Evolutionary conservation across 2,888 invertebrate species (phyloP).

Genomic region (Acanthosoma haemorrhoidale): DNA sequence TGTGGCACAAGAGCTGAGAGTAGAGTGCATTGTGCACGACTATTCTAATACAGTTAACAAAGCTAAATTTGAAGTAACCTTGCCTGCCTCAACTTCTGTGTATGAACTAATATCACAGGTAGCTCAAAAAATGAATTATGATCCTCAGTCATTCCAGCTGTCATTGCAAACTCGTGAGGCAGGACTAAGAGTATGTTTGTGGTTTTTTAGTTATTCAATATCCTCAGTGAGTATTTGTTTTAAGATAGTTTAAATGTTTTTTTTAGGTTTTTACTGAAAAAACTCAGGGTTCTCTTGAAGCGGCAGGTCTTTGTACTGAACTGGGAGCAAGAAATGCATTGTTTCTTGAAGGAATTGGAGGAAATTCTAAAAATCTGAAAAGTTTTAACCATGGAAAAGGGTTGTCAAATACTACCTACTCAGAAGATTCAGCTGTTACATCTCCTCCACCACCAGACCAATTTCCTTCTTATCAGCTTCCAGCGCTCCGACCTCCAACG

Average conservation of each 20-base stretch:
- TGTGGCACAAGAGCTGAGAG: conserved; percentile 44
- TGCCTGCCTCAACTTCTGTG: conserved; percentile 49
- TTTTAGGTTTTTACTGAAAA: conserved; percentile 26
- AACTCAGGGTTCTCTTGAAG: conserved; percentile 47
- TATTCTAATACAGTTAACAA: conserved; percentile 41
- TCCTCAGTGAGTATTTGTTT: neutral
- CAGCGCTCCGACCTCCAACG: neutral
- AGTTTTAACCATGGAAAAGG: neutral
- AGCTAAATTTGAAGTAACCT: conserved; percentile 43
- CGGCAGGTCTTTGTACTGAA: conserved; percentile 50
- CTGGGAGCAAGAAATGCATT: conserved; percentile 31
- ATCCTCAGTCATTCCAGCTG: conserved; percentile 49
- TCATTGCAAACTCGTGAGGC: conserved; percentile 38
- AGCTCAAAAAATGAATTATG: conserved; percentile 49
- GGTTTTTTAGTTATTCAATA: neutral
- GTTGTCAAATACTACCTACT: neutral
- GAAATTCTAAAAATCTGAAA: conserved; percentile 8
- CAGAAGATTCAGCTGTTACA: conserved; percentile 3
- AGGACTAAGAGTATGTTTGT: neutral
- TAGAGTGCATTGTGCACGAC: conserved; percentile 49
- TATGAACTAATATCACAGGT: conserved; percentile 50
- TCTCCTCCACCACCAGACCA: conserved; percentile 17
- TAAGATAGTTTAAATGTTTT: neutral
- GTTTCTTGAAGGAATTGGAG: conserved; percentile 37
- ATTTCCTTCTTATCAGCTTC: conserved; percentile 20